phyloP scores from a whole-genome alignment of 2,797 vertebrate genomes.

The Natrix natrix region DNA sequence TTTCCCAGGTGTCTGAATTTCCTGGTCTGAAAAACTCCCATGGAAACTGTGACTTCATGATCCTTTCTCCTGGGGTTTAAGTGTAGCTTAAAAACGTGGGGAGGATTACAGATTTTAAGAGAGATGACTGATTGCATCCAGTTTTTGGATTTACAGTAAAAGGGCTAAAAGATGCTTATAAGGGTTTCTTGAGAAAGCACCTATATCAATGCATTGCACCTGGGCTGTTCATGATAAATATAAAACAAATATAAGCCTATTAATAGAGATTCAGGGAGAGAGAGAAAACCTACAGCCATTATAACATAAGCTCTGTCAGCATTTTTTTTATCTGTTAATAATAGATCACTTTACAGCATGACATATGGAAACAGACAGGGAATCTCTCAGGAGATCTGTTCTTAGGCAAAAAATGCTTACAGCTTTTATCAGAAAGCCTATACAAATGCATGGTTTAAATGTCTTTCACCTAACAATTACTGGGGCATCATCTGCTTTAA shows the following conservation, averaged over 20 bases:
- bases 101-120: not conserved
- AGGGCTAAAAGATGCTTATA: not conserved
- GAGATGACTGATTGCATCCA: not conserved
- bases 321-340: slow-evolving; percentile 1
- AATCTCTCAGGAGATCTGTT: not conserved
- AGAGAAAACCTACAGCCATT: not conserved
- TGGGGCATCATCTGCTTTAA: slow-evolving; percentile 7
- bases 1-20: not conserved
- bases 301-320: not conserved
- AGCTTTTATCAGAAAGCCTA: not conserved
- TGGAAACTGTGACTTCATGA: not conserved
- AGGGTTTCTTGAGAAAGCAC: not conserved
- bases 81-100: not conserved
- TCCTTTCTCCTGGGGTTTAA: not conserved
- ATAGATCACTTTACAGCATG: slow-evolving; percentile 9
- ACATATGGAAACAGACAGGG: slow-evolving; percentile 28
- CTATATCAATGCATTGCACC: not conserved
- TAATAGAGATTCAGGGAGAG: not conserved
- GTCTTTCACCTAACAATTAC: not conserved
- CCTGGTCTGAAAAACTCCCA: not conserved
- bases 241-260: slow-evolving; percentile 12
- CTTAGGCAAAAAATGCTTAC: not conserved
- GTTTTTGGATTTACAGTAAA: not conserved
- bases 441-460: not conserved
- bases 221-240: not conserved